Conservation (phyloP, 2,113 vertebrate genomes). For the Sardina pilchardus region DNA sequence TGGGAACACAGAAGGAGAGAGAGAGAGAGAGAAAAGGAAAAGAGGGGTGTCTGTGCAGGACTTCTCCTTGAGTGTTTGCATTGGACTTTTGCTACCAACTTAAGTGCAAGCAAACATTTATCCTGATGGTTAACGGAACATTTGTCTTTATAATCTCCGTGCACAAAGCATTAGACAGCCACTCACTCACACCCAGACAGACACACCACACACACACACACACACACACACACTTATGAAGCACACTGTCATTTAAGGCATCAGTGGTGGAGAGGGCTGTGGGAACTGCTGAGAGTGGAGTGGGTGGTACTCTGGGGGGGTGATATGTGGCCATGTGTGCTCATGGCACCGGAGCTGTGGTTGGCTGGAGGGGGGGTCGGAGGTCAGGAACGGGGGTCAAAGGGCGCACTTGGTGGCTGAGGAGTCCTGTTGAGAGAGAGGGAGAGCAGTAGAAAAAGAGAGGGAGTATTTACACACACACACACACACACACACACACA, state of each 20-base stretch:
- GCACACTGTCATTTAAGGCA: background rate
- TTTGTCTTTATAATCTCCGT: conserved; percentile 4
- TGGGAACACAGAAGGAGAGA: background rate
- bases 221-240: background rate
- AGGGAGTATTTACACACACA: background rate
- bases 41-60: background rate
- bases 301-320: background rate
- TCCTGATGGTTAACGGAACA: background rate
- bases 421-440: conserved; percentile 3
- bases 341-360: conserved; percentile 11
- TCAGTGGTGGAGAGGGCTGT: background rate
- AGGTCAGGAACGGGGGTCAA: background rate
- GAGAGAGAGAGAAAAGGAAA: too few relatives aligned
- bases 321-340: background rate
- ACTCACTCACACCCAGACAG: background rate
- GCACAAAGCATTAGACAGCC: background rate
- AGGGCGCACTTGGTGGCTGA: background rate
- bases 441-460: background rate
- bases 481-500: background rate
- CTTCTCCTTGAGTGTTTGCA: background rate
- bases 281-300: background rate
- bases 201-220: background rate
- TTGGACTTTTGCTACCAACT: background rate
- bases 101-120: background rate
- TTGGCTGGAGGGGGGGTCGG: conserved; percentile 1